Conservation (phyloP, 2,113 vertebrate genomes). For the Archilochus colubris region DNA sequence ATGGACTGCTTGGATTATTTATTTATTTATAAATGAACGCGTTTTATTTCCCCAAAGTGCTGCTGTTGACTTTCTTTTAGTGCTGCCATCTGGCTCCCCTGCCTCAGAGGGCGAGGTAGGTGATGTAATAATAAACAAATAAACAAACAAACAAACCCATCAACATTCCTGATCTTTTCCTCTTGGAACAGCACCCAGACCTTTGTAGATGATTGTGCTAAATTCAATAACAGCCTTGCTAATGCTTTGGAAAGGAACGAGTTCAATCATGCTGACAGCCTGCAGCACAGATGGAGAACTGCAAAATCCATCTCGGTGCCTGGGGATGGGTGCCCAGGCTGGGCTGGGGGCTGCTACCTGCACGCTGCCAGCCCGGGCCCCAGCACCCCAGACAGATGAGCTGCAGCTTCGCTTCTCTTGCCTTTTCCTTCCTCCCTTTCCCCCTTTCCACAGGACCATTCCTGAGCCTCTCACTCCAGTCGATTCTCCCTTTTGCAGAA, state of each 20-base stretch:
- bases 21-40: constrained; percentile 62
- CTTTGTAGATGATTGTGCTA: background rate
- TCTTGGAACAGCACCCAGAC: background rate
- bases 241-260: constrained; percentile 16
- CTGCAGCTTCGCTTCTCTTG: background rate
- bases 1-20: constrained; percentile 49
- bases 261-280: background rate
- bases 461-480: background rate
- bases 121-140: constrained; percentile 9
- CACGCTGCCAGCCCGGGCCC: too few relatives aligned
- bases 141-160: constrained; percentile 42
- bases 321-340: background rate
- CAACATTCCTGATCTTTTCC: background rate
- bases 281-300: constrained; percentile 18
- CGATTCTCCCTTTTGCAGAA: background rate
- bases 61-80: constrained; percentile 44
- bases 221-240: background rate
- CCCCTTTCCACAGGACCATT: background rate
- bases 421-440: background rate
- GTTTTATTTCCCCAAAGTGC: constrained; percentile 65
- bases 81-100: constrained; percentile 59
- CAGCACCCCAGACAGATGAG: background rate
- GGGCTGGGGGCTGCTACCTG: background rate
- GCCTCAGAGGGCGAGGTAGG: constrained; percentile 1
- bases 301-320: constrained; percentile 37